Evolutionary conservation across 2,113 vertebrate genomes (phyloP).

Genomic region (Arenaria interpres): DNA sequence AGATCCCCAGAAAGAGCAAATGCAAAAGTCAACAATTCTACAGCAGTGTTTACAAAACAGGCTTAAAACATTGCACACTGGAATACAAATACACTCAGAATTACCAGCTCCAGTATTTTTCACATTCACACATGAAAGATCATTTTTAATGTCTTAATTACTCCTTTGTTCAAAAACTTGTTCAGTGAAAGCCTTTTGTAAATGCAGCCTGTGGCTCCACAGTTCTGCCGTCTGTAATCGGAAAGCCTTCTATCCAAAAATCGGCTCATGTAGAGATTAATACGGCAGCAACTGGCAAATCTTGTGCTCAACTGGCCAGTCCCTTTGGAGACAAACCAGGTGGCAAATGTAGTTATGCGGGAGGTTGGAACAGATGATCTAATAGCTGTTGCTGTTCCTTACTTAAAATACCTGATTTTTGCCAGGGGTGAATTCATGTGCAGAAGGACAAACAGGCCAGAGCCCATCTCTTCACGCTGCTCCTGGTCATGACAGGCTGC

Average conservation of each 20-base stretch:
- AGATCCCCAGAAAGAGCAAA: not conserved
- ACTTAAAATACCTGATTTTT: not conserved
- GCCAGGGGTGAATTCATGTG: not conserved
- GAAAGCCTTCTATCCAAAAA: not conserved
- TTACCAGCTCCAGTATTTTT: not conserved
- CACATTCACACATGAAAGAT: not conserved
- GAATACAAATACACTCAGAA: not conserved
- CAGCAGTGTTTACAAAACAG: not conserved
- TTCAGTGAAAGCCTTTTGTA: not conserved
- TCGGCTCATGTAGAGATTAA: not conserved
- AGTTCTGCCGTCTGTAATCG: not conserved
- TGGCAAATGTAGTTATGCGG: not conserved
- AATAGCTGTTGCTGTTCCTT: not conserved
- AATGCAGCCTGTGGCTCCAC: not conserved
- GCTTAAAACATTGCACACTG: not conserved
- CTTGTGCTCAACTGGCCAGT: not conserved
- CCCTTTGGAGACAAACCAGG: not conserved
- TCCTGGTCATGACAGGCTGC: not conserved
- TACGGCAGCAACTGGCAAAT: not conserved
- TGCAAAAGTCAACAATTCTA: not conserved
- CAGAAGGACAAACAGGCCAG: not conserved
- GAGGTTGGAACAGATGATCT: not conserved
- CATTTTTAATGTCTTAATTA: not conserved
- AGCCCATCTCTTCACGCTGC: not conserved
- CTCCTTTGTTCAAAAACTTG: not conserved